A percentile compares a stretch with the other conserved stretches of the same genome.
These are phyloP conservation scores for Adoxophyes honmai DNA, from an alignment of 1,140 invertebrate species.

Conservation along the genomic window DNA sequence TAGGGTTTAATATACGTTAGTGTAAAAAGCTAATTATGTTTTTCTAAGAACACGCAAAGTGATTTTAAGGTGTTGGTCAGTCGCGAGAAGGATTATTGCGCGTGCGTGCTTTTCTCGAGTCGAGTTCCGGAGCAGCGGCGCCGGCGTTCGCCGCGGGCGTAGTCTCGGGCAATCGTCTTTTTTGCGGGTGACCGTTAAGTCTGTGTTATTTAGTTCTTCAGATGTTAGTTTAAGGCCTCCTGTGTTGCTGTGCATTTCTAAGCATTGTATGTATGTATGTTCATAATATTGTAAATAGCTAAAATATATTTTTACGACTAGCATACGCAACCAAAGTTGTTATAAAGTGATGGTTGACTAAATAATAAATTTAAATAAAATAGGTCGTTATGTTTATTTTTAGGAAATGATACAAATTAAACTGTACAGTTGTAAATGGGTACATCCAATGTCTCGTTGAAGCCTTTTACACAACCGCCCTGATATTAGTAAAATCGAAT, in stretches of 20 bases:
- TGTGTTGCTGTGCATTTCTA: constrained; percentile 74
- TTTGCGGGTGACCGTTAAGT: constrained; percentile 59
- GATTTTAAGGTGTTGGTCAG: constrained; percentile 51
- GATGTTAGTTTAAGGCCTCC: constrained; percentile 63
- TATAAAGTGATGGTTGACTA: constrained; percentile 75
- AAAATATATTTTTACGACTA: constrained; percentile 76
- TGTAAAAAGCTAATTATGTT: constrained; percentile 67
- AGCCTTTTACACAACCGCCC: constrained; percentile 62
- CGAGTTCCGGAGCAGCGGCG: background rate
- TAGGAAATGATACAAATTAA: constrained; percentile 49
- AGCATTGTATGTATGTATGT: constrained; percentile 73
- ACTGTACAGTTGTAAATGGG: constrained; percentile 48
- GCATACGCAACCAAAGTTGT: constrained; percentile 76
- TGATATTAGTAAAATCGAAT: constrained; percentile 69
- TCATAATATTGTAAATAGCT: constrained; percentile 73
- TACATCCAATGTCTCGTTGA: constrained; percentile 55
- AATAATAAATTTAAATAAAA: constrained; percentile 64
- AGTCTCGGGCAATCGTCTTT: constrained; percentile 49
- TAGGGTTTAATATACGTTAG: constrained; percentile 58
- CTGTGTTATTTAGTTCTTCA: constrained; percentile 73
- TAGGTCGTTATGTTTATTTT: constrained; percentile 74
- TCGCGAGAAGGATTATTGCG: constrained; percentile 52
- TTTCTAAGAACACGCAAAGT: constrained; percentile 55
- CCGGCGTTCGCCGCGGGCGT: no score
- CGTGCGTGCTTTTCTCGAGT: background rate